Conservation (phyloP, 1,140 invertebrate genomes). For the Drosophila mojavensis region DNA sequence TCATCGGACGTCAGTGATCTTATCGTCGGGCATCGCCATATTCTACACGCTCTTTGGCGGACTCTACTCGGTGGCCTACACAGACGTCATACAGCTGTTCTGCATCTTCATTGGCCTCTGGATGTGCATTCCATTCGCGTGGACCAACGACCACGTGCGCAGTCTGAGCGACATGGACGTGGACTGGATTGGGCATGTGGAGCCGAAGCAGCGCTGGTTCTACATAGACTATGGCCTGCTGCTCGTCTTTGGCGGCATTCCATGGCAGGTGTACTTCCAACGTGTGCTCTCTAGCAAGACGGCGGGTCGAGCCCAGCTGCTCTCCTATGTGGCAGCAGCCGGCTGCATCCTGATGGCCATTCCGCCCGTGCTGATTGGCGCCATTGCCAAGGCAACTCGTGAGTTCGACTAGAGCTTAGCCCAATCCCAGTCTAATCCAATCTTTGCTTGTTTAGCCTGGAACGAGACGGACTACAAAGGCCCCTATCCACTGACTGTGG, state of each 20-base stretch:
- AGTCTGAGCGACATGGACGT: slow-evolving; percentile 92
- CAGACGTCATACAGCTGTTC: slow-evolving; percentile 99
- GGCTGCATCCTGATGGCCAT: slow-evolving; percentile 98
- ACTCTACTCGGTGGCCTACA: slow-evolving; percentile 98
- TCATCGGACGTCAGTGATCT: slow-evolving; percentile 95
- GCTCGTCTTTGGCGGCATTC: slow-evolving; percentile 98
- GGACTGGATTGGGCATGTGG: slow-evolving; percentile 94
- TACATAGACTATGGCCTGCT: slow-evolving; percentile 97
- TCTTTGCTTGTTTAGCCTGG: slow-evolving; percentile 89
- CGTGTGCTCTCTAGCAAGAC: slow-evolving; percentile 97
- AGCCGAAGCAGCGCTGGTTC: slow-evolving; percentile 89
- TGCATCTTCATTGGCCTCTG: slow-evolving; percentile 99
- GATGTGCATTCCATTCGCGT: slow-evolving; percentile 98
- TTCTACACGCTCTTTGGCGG: slow-evolving; percentile 99
- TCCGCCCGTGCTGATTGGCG: slow-evolving; percentile 97
- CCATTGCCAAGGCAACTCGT: slow-evolving; percentile 97
- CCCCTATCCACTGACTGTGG: slow-evolving; percentile 88
- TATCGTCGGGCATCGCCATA: slow-evolving; percentile 97
- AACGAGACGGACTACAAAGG: slow-evolving; percentile 94
- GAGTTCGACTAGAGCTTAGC: slow-evolving; percentile 67
- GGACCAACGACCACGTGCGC: slow-evolving; percentile 92
- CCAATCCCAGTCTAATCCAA: neutral
- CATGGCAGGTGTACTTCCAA: slow-evolving; percentile 99
- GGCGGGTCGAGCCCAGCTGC: slow-evolving; percentile 94
- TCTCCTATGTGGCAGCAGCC: slow-evolving; percentile 98